A percentile compares a stretch with the other conserved stretches of the same genome.
These are phyloP conservation scores for Rhynchonycteris naso DNA, from an alignment of 2,797 vertebrate species.

Conservation along the genomic window DNA sequence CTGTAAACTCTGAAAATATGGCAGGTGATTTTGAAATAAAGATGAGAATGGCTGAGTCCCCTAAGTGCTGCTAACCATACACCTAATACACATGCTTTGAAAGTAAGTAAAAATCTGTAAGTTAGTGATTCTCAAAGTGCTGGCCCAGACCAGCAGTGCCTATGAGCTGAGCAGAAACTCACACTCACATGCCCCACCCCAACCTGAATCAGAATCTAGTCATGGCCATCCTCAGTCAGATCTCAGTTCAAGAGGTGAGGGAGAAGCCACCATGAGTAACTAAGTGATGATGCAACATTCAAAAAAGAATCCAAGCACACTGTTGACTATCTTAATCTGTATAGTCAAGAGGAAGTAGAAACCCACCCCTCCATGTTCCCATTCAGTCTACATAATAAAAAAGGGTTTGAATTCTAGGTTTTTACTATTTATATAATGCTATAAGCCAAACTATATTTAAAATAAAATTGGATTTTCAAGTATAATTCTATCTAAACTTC, in stretches of 20 bases:
- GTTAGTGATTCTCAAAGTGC: background rate
- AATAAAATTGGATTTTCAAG: conserved; percentile 57
- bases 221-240: background rate
- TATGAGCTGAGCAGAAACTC: background rate
- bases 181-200: rapidly evolving
- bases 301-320: background rate
- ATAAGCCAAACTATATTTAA: background rate
- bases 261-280: background rate
- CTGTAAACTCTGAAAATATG: background rate
- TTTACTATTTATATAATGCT: conserved; percentile 1
- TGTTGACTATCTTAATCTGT: background rate
- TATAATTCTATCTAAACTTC: conserved; percentile 48
- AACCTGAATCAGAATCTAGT: background rate
- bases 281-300: background rate
- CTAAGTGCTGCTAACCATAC: background rate
- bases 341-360: background rate
- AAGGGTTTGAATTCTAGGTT: background rate
- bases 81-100: background rate
- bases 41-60: background rate
- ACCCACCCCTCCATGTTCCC: too few species aligned
- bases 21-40: conserved; percentile 55
- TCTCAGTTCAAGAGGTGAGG: background rate
- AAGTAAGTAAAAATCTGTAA: background rate
- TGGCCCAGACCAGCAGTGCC: background rate
- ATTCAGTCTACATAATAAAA: background rate